Percentiles rank a stretch among this genome's conserved stretches.
Conservation (phyloP, 1,140 invertebrate genomes). For the Solen grandis region DNA sequence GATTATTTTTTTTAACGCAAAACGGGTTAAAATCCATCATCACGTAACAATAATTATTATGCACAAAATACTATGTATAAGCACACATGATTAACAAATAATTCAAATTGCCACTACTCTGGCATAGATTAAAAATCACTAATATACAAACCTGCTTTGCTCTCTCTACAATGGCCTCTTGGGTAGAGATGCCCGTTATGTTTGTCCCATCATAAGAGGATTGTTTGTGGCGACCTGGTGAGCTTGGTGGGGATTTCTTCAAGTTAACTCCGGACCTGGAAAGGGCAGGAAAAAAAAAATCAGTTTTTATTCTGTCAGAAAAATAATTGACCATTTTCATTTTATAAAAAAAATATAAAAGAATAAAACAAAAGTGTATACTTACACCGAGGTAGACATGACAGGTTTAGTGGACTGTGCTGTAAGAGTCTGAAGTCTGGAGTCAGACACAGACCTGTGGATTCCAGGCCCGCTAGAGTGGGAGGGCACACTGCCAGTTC, state of each 20-base stretch:
- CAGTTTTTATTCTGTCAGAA: background rate
- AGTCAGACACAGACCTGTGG: conserved; percentile 45
- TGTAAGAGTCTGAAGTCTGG: conserved; percentile 25
- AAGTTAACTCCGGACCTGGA: conserved; percentile 18
- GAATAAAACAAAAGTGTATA: conserved; percentile 63
- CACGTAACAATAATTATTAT: no score
- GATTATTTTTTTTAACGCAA: no score
- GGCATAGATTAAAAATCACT: no score
- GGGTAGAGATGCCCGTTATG: conserved; percentile 78
- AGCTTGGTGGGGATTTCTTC: conserved; percentile 12
- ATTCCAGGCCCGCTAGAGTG: no score
- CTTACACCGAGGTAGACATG: conserved; percentile 58
- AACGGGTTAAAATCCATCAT: no score
- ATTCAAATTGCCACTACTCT: no score
- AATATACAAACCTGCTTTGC: conserved; percentile 89
- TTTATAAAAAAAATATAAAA: background rate
- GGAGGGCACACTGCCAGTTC: no score
- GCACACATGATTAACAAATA: no score
- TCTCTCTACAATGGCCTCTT: conserved; percentile 92
- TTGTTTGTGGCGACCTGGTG: conserved; percentile 40
- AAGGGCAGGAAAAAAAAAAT: background rate
- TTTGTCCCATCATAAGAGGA: conserved; percentile 82
- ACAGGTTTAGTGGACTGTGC: conserved; percentile 43
- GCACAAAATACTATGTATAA: no score
- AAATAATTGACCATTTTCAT: background rate